These are phyloP conservation scores for Ictalurus punctatus DNA, from an alignment of 2,113 vertebrate species.

Conservation along the genomic window DNA sequence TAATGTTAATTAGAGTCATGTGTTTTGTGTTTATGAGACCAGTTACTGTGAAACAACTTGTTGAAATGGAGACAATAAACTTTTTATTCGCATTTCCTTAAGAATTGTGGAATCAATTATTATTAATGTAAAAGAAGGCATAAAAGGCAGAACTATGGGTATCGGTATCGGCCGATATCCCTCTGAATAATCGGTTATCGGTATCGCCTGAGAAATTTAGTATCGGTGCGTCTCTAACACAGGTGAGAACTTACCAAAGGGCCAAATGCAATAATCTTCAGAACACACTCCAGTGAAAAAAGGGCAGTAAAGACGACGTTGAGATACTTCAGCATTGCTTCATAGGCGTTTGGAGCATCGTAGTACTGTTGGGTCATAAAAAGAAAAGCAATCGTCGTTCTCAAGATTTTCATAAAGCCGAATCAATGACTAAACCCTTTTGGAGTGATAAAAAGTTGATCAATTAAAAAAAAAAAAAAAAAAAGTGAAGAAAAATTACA, in stretches of 20 bases:
- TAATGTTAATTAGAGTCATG: too few relatives aligned
- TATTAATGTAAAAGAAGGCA: too few relatives aligned
- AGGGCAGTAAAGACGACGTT: conserved; percentile 94
- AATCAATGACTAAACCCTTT: neutral
- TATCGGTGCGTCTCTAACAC: too few relatives aligned
- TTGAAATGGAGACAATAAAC: too few relatives aligned
- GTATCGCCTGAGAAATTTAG: too few relatives aligned
- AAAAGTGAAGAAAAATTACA: neutral
- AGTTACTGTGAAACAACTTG: too few relatives aligned
- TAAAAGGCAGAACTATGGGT: too few relatives aligned
- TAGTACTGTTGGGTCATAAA: conserved; percentile 79
- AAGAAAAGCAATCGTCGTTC: neutral
- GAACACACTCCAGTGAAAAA: conserved; percentile 92
- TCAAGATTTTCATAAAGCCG: neutral
- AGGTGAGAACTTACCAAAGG: conserved; percentile 77
- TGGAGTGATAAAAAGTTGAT: neutral
- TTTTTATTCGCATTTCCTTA: too few relatives aligned
- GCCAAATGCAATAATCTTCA: conserved; percentile 95
- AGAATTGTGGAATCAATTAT: too few relatives aligned
- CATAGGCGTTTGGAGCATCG: conserved; percentile 85
- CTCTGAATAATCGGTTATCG: too few relatives aligned
- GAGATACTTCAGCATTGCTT: conserved; percentile 91
- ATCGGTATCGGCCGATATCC: too few relatives aligned
- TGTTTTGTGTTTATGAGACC: too few relatives aligned
- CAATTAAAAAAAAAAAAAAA: neutral